Percentiles rank a stretch among this genome's conserved stretches.
Evolutionary conservation across 2,113 vertebrate species (phyloP).

Genomic region (Perca flavescens): DNA sequence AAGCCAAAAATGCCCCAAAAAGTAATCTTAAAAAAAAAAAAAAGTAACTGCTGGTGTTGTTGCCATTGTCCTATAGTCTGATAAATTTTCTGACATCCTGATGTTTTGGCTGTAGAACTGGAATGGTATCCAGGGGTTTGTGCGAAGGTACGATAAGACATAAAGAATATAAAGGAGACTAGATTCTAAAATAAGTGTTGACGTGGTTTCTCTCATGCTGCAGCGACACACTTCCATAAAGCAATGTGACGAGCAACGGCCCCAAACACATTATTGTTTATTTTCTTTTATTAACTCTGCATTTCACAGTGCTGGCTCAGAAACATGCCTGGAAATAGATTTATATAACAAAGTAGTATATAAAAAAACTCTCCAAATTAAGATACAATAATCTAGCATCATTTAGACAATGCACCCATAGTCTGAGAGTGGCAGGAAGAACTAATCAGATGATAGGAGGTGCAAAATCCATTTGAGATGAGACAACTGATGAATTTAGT

Average conservation of each 20-base stretch:
- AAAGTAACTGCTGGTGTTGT: background rate
- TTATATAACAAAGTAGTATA: slow-evolving; percentile 16
- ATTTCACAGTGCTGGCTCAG: slow-evolving; percentile 43
- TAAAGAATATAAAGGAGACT: background rate
- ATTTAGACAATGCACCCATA: slow-evolving; percentile 2
- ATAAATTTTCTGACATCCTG: background rate
- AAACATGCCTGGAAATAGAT: slow-evolving; percentile 14
- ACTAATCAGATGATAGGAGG: slow-evolving; percentile 12
- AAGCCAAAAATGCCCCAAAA: no score
- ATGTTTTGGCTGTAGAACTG: background rate
- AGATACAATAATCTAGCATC: background rate
- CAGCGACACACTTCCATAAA: slow-evolving; percentile 44
- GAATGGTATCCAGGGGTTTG: background rate
- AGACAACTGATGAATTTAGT: background rate
- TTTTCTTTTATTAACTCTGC: slow-evolving; percentile 59
- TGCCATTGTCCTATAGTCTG: background rate
- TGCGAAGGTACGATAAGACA: background rate
- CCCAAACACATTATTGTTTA: slow-evolving; percentile 44
- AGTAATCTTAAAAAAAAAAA: no score
- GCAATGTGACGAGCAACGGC: slow-evolving; percentile 33
- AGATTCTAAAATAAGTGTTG: slow-evolving; percentile 26
- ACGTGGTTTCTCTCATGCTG: slow-evolving; percentile 44
- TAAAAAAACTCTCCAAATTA: slow-evolving; percentile 19
- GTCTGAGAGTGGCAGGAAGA: background rate
- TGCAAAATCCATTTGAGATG: slow-evolving; percentile 9